These are phyloP conservation scores for Erebia palarica DNA, from an alignment of 2,888 invertebrate species.

Conservation along the genomic window DNA sequence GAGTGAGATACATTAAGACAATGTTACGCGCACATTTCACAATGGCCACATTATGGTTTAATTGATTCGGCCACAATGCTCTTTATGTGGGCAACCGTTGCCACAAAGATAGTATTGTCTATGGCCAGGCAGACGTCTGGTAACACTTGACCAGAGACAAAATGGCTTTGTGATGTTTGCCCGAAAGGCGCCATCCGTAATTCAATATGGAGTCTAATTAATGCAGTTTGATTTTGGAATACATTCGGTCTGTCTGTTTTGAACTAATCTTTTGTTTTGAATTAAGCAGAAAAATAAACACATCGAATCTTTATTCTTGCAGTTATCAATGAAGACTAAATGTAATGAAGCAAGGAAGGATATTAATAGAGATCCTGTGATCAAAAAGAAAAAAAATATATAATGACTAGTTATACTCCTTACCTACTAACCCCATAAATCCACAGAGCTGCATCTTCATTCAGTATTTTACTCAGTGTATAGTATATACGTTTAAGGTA, in stretches of 20 bases:
- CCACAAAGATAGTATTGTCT: constrained; percentile 79
- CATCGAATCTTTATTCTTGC: background rate
- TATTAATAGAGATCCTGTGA: background rate
- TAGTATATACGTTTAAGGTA: background rate
- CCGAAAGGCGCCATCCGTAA: constrained; percentile 79
- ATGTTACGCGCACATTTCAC: constrained; percentile 74
- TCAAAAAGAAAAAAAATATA: background rate
- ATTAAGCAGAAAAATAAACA: constrained; percentile 13
- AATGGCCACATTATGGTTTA: constrained; percentile 79
- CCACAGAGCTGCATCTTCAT: background rate
- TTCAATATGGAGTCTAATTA: constrained; percentile 62
- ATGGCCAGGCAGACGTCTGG: constrained; percentile 75
- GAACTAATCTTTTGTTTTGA: constrained; percentile 32
- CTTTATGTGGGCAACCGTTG: constrained; percentile 66
- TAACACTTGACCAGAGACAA: constrained; percentile 81
- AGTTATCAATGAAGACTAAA: constrained; percentile 2
- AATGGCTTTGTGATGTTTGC: constrained; percentile 77
- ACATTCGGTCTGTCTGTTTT: constrained; percentile 41
- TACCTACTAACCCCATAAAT: background rate
- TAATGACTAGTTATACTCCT: background rate
- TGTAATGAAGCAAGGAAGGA: background rate
- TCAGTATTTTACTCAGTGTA: background rate
- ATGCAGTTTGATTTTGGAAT: constrained; percentile 52
- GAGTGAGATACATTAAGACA: constrained; percentile 78
- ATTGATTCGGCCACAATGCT: constrained; percentile 79